Evolutionary conservation across 2,113 vertebrate genomes (phyloP).

Genomic region (Anolis sagrei): DNA sequence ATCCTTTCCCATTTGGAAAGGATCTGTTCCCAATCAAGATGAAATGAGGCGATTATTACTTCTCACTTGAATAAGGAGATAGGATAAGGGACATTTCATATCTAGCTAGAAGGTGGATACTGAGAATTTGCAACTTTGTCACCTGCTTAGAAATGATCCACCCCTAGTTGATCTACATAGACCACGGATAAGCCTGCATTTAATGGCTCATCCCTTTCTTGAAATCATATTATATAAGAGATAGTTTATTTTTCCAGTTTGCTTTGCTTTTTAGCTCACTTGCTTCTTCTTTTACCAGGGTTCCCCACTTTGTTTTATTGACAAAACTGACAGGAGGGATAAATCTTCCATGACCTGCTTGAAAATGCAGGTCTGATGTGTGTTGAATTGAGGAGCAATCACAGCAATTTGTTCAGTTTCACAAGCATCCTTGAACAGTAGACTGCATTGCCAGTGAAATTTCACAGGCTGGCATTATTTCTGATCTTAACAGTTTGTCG

Average conservation of each 20-base stretch:
- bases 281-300: neutral
- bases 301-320: conserved; percentile 36
- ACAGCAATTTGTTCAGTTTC: conserved; percentile 52
- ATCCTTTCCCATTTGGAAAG: no score
- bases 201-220: conserved; percentile 31
- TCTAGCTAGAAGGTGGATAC: no score
- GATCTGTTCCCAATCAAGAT: no score
- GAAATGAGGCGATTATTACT: no score
- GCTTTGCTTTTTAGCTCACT: neutral
- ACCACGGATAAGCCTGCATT: neutral
- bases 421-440: conserved; percentile 46
- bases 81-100: no score
- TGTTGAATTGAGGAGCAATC: conserved; percentile 53
- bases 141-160: no score
- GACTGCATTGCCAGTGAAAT: conserved; percentile 13
- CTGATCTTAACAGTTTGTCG: conserved; percentile 59
- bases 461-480: conserved; percentile 51
- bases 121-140: no score
- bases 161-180: no score
- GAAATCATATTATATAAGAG: conserved; percentile 25
- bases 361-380: neutral
- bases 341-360: conserved; percentile 42
- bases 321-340: conserved; percentile 30
- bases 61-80: no score
- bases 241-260: conserved; percentile 19